Conservation (phyloP, 2,113 vertebrate genomes). For the Microtus richardsoni region DNA sequence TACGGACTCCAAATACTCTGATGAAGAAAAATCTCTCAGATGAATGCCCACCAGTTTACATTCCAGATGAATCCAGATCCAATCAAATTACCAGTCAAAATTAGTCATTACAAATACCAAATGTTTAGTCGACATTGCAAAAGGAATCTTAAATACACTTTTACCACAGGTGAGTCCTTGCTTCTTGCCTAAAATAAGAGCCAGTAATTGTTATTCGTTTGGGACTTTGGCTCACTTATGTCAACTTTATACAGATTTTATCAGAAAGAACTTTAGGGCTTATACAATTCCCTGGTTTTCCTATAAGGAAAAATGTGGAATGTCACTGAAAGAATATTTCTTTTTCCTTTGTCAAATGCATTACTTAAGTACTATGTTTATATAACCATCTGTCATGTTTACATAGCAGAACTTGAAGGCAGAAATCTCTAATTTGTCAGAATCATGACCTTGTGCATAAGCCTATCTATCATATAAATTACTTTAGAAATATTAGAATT, state of each 20-base stretch:
- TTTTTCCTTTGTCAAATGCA: slow-evolving; percentile 65
- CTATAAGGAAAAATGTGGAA: slow-evolving; percentile 64
- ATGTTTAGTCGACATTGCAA: neutral
- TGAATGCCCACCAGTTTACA: neutral
- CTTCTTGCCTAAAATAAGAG: neutral
- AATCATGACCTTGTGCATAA: slow-evolving; percentile 48
- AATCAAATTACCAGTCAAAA: neutral
- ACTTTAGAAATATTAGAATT: slow-evolving; percentile 70
- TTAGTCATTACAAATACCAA: slow-evolving; percentile 9
- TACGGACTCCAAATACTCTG: neutral
- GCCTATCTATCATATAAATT: slow-evolving; percentile 71
- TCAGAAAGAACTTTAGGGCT: neutral
- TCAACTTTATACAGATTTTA: slow-evolving; percentile 33
- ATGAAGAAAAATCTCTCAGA: neutral
- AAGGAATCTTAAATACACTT: slow-evolving; percentile 15
- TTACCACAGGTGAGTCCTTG: neutral
- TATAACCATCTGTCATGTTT: slow-evolving; percentile 78
- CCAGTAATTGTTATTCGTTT: slow-evolving; percentile 6
- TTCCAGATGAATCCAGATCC: neutral
- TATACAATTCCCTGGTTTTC: slow-evolving; percentile 37
- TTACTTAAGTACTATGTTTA: slow-evolving; percentile 75
- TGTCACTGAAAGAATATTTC: slow-evolving; percentile 69
- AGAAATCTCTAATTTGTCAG: slow-evolving; percentile 68
- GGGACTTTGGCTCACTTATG: slow-evolving; percentile 6
- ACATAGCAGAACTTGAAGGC: slow-evolving; percentile 69